Evolutionary conservation across 2,888 invertebrate species (phyloP), one percentile per base, ranked within the genome.

Genomic region (Lithosia quadra): DNA sequence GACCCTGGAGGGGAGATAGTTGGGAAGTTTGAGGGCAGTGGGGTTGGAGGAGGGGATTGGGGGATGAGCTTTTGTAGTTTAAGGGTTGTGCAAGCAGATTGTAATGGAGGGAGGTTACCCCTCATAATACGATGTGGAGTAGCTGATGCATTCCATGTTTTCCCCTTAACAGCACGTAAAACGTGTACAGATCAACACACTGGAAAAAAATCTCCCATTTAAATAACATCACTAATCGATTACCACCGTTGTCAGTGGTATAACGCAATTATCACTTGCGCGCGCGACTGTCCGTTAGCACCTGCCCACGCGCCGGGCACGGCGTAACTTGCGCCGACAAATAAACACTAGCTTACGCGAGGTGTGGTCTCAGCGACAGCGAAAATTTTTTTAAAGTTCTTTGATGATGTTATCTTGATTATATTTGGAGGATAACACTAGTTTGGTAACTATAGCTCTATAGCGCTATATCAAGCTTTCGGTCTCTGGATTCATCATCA

Each of bases 281-380:
- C 78, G 73, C 80, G 79, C 83, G 77, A 80, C 78, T 77, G 77
- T 81, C 74, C 77, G 78, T 80, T 80, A 81, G 75, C 85, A 85
- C 86, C 86, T 86, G 84, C 85, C 86, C 86, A 86, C 86, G 85
- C 86, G 80, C 70, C 64, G 69, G 65, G 67, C 65, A 58, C 71
- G 58, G 53, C 34, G 67, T 68, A 62, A 67, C 69, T 65, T 71
- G 75, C 73, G 71, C 78, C 76, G 80, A 79, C 79, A 77, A 83
- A 79, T 82, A 84, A 84, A 84, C 80, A 79, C 75, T 67, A 73
- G 68, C 65, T 71, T 66, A 63, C 57, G 39, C 71, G 24, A 55
- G 61, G 57, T 34, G 71, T 5, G 66, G 71, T 67, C 43, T 39
- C 1, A 70, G 49, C 70, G 58, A 28, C 10, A 63, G 71, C 69